Evolutionary conservation across 1,140 invertebrate genomes (phyloP).

Genomic region (Cydia amplana): DNA sequence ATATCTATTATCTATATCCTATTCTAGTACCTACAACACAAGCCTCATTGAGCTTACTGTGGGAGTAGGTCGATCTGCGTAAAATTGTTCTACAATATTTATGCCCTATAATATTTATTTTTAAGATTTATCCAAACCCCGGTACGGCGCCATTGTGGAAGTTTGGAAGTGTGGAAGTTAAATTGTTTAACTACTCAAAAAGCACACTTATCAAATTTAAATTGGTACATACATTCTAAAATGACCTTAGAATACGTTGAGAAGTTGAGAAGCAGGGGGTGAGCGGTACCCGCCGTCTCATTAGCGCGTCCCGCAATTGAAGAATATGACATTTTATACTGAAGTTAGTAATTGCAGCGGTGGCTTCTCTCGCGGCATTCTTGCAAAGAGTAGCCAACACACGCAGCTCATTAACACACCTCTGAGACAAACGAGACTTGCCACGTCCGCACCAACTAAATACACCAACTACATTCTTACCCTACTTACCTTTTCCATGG

Average conservation of each 20-base stretch:
- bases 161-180: no score
- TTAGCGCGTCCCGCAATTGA: constrained; percentile 31
- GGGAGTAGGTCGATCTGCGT: no score
- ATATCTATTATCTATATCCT: no score
- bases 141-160: neutral
- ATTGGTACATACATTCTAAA: neutral
- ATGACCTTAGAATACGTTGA: neutral
- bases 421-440: constrained; percentile 1
- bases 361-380: neutral
- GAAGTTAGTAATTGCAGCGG: constrained; percentile 16
- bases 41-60: no score
- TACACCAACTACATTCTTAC: constrained; percentile 22
- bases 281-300: constrained; percentile 5
- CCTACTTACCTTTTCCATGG: constrained; percentile 23
- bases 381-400: neutral
- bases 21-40: no score
- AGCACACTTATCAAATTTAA: neutral
- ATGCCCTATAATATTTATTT: no score
- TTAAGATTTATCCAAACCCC: no score
- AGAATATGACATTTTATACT: constrained; percentile 30
- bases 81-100: no score
- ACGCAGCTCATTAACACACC: constrained; percentile 21
- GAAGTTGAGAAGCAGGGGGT: neutral
- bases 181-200: neutral
- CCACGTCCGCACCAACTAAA: neutral